Evolutionary conservation across 1,140 invertebrate genomes (phyloP).

Genomic region (Gryon sp.): DNA sequence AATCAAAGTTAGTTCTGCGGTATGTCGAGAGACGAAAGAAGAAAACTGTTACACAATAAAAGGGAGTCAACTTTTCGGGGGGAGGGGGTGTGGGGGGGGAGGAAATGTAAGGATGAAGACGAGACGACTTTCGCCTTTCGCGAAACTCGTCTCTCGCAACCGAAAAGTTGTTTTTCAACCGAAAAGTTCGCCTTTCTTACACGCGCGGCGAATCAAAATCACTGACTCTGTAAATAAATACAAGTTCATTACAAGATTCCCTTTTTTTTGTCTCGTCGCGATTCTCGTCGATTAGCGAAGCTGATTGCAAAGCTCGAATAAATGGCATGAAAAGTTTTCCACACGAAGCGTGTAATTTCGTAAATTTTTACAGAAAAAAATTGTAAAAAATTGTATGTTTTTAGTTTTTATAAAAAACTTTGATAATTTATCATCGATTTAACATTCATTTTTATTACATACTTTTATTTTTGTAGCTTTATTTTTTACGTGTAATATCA

Average conservation of each 20-base stretch:
- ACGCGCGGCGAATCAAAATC: constrained; percentile 50
- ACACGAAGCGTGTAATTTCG: background rate
- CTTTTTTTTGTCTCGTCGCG: constrained; percentile 4
- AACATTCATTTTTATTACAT: too few relatives aligned
- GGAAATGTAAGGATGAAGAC: too few relatives aligned
- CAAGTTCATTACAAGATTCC: constrained; percentile 35
- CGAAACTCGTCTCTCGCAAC: too few relatives aligned
- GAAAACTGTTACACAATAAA: constrained; percentile 62
- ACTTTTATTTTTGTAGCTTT: background rate
- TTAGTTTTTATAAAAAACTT: too few relatives aligned
- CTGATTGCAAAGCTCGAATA: constrained; percentile 7
- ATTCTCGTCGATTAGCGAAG: constrained; percentile 4
- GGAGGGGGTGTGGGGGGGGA: too few relatives aligned
- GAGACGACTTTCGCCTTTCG: constrained; percentile 51
- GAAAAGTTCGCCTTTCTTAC: constrained; percentile 48
- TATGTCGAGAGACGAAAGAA: constrained; percentile 37
- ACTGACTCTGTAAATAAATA: constrained; percentile 43
- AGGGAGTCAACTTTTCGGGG: constrained; percentile 66
- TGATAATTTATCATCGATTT: too few relatives aligned
- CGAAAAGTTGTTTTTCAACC: constrained; percentile 44
- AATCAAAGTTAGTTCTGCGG: constrained; percentile 73
- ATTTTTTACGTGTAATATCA: background rate
- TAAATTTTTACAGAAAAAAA: background rate
- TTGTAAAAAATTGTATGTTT: background rate
- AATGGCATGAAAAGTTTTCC: too few relatives aligned